phyloP scores from a whole-genome alignment of 1,140 invertebrate genomes.

The Drosophila pachea region DNA sequence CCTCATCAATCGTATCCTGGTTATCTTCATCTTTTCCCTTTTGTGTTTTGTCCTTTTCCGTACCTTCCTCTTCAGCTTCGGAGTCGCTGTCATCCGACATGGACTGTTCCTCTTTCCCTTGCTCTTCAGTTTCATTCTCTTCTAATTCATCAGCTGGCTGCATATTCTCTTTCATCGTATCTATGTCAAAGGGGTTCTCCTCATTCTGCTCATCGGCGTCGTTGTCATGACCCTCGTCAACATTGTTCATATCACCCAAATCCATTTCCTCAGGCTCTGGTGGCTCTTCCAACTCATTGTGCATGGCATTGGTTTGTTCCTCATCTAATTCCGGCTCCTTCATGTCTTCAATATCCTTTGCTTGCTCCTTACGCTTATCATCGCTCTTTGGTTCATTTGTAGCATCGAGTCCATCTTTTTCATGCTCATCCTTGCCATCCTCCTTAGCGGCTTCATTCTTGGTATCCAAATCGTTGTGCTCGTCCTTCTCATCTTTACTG shows the following conservation, averaged over 20 bases:
- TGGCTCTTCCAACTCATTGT: slow-evolving; percentile 86
- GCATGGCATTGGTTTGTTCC: slow-evolving; percentile 91
- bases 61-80: slow-evolving; percentile 69
- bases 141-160: slow-evolving; percentile 78
- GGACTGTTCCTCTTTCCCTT: slow-evolving; percentile 79
- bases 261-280: slow-evolving; percentile 91
- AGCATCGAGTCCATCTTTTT: slow-evolving; percentile 78
- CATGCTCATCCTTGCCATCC: slow-evolving; percentile 80
- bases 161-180: slow-evolving; percentile 84
- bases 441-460: slow-evolving; percentile 81
- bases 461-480: slow-evolving; percentile 82
- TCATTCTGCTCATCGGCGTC: slow-evolving; percentile 81
- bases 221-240: slow-evolving; percentile 87
- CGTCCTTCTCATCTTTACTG: slow-evolving; percentile 85
- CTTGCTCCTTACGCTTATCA: slow-evolving; percentile 72
- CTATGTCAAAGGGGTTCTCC: slow-evolving; percentile 91
- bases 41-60: slow-evolving; percentile 72
- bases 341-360: slow-evolving; percentile 79
- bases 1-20: slow-evolving; percentile 78
- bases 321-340: slow-evolving; percentile 89
- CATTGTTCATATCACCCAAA: slow-evolving; percentile 90
- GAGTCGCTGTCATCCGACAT: slow-evolving; percentile 79
- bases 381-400: slow-evolving; percentile 70
- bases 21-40: slow-evolving; percentile 80
- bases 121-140: slow-evolving; percentile 74